phyloP scores from a whole-genome alignment of 2,888 invertebrate genomes.

The Cremastobaeus sp. region DNA sequence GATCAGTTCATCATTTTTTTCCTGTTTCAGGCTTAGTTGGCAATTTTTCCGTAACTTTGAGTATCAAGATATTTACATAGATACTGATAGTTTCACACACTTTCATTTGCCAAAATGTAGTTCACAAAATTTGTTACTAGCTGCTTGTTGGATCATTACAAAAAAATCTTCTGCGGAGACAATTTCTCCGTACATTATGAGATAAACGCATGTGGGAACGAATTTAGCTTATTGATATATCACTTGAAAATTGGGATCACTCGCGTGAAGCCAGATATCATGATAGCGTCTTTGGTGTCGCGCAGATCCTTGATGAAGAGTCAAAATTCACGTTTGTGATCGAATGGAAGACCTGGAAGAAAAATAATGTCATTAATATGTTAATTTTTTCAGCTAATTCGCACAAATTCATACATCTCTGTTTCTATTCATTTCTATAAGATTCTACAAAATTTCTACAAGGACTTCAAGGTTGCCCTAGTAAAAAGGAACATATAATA shows the following conservation, averaged over 20 bases:
- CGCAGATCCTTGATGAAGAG: constrained; percentile 24
- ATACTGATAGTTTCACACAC: no score
- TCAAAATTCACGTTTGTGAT: constrained; percentile 34
- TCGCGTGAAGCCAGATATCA: background rate
- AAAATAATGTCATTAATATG: background rate
- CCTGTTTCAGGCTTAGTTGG: no score
- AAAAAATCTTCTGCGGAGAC: constrained; percentile 34
- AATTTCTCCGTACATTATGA: constrained; percentile 34
- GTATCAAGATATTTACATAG: no score
- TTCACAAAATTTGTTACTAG: constrained; percentile 52
- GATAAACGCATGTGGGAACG: constrained; percentile 30
- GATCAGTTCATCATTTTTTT: no score
- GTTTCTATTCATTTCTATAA: no score
- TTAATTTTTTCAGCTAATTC: no score
- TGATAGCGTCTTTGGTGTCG: constrained; percentile 13
- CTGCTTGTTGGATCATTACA: constrained; percentile 35
- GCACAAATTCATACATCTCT: no score
- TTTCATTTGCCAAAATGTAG: constrained; percentile 28
- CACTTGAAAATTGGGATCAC: constrained; percentile 24
- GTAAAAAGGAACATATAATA: no score
- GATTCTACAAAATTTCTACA: no score
- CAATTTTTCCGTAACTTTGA: no score
- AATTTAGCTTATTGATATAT: constrained; percentile 25
- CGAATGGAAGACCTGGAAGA: constrained; percentile 13
- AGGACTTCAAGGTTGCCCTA: no score